Base-by-base conservation (phyloP, 2,113 vertebrate genomes). In the Asarcornis scutulata region DNA sequence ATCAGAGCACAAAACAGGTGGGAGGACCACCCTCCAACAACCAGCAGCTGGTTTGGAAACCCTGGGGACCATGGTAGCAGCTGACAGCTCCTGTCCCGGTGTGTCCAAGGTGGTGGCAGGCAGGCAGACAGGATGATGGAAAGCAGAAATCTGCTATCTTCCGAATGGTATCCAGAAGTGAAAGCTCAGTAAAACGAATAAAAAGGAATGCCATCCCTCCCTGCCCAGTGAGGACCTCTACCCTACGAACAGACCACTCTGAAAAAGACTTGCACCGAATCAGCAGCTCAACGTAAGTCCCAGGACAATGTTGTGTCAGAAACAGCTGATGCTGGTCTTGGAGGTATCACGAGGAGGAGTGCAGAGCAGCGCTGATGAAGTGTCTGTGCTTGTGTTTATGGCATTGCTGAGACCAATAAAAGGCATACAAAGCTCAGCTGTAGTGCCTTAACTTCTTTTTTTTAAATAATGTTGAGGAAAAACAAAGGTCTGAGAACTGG, bases 371-470 rank as follows among this genome's bases (percentile, higher is more conserved):
- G 93, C 72, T 95, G 80, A 94, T 93, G 90, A 91, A 92, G 86
- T 84, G 92, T 94, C 88, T 93, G 84, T 63, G 36, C 69, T 79
- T 91, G 88, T 96, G 91, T 95, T 94, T 93, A 96, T 95, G 94
- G 76, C 68, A 55, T 75, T 64, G 48, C 56, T 21, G 31, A 81
- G 80, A 64, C 80, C 73, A 50, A 29, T 25, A 53, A 58, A 86
- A 90, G 29, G 76, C 76, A 75, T 15, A 36, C 68, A 72, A 64
- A 83, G 73, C 79, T 78, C 76, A 60, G 48, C 4, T 71, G 44
- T 15, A 52, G 26, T 8, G 7, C 12, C 2, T 1, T 58, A 93
- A 86, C 85, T 80, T 91, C n/a, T 34, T 62, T 74, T 92, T n/a
- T 40, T 58, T 18, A 62, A 46, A 46, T 60, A 75, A 55, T 2